Percentiles rank a stretch among this genome's conserved stretches.
phyloP scores from a whole-genome alignment of 2,113 vertebrate genomes.

The Hystrix cristata region DNA sequence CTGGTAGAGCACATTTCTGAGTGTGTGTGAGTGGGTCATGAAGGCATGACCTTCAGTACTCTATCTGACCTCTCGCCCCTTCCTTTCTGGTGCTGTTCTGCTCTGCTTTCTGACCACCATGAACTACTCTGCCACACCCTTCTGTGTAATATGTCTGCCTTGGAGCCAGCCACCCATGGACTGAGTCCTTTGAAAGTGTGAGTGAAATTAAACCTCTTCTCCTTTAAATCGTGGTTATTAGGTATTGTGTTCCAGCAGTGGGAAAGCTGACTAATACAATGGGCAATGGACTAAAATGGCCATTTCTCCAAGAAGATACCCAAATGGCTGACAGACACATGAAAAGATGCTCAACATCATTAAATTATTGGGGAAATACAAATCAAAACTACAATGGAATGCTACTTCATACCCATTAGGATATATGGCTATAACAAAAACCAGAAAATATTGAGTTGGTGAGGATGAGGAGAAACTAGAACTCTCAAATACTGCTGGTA shows the following conservation, averaged over 20 bases:
- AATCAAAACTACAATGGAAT: constrained; percentile 48
- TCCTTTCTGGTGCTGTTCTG: neutral
- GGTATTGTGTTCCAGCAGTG: neutral
- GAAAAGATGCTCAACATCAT: constrained; percentile 8
- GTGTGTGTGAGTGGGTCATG: neutral
- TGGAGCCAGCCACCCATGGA: neutral
- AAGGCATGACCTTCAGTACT: neutral
- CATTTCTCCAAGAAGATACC: constrained; percentile 34
- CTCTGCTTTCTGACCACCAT: neutral
- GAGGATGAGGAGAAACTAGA: neutral
- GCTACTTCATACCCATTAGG: constrained; percentile 6
- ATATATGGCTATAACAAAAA: constrained; percentile 3
- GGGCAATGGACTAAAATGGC: constrained; percentile 5
- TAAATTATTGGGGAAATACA: constrained; percentile 39
- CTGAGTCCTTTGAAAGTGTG: neutral
- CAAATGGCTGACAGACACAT: constrained; percentile 29
- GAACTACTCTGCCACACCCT: neutral
- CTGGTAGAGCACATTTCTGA: neutral
- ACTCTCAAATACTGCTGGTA: neutral
- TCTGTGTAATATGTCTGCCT: neutral
- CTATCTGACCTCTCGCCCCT: neutral
- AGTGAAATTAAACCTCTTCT: neutral
- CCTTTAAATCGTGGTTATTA: neutral
- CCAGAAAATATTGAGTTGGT: constrained; percentile 25
- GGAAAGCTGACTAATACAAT: neutral